Evolutionary conservation across 2,797 vertebrate species (phyloP), one percentile per base, ranked within the genome.

Genomic region (Centropyge bicolor): DNA sequence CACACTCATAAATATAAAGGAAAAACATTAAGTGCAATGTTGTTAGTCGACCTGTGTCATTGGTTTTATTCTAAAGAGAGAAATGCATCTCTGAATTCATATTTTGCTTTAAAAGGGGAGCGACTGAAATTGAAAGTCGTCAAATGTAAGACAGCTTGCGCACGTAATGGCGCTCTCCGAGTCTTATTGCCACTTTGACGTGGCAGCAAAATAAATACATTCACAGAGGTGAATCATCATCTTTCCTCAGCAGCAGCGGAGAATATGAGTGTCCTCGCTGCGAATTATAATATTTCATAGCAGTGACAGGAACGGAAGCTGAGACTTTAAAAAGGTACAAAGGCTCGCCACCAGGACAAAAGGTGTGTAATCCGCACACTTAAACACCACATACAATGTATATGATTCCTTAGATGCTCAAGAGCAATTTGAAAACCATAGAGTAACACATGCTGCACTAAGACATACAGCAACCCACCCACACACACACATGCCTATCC

Each of bases 171-270:
- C 31, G 0, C 41, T 41, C 14, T 54, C 40, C 14, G 49, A 45
- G 20, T 16, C n/a, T 45, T 0, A 20, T 48, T 68, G 81, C 69
- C 48, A 60, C 36, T 70, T 52, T 51, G 75, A 68, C 51, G 62
- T 78, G 31, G 68, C 48, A 68, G 41, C 17, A 63, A 57, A 80
- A 40, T 43, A 54, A 76, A 68, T 27, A 10, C 24, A 66, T 56
- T 70, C 43, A 57, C 49, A 48, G 57, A 51, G 24, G 66, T 74
- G 85, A 83, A 81, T 82, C 84, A 82, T 71, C 59, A 48, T 62
- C 35, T 75, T 69, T 70, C 35, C 70, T 62, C 51, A n/a, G 19
- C 51, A 45, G 65, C 55, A 17, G 20, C 17, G 51, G 69, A 86
- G 81, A 82, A 69, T 73, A 48, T 76, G 82, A 89, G 72, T 41